Conservation (phyloP, 1,140 invertebrate genomes). For the Oreohelix idahoensis region DNA sequence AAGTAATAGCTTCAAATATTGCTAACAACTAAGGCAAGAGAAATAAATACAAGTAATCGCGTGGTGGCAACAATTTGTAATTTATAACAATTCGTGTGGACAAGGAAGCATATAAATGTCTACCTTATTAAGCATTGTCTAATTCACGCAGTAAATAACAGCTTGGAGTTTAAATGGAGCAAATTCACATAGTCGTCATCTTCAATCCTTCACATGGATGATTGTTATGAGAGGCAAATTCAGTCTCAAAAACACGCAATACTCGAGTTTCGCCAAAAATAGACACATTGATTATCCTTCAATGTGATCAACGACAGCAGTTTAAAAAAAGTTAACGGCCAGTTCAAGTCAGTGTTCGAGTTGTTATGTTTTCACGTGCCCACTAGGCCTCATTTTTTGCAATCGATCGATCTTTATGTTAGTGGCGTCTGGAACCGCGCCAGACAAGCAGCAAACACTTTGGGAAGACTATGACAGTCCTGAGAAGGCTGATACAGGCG, state of each 20-base stretch:
- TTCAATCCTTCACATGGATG: too few relatives aligned
- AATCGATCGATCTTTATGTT: not conserved
- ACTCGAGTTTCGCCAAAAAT: not conserved
- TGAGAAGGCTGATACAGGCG: not conserved
- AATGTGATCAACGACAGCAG: slow-evolving; percentile 12
- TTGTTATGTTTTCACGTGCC: not conserved
- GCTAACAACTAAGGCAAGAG: too few relatives aligned
- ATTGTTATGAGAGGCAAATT: not conserved
- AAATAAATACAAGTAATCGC: too few relatives aligned
- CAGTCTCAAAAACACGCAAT: not conserved
- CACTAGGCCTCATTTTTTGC: not conserved
- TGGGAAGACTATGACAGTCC: not conserved
- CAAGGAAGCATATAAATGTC: too few relatives aligned
- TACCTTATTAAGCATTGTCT: too few relatives aligned
- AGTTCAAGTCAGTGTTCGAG: slow-evolving; percentile 3
- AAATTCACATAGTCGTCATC: too few relatives aligned
- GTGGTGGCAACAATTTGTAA: too few relatives aligned
- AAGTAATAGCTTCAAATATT: too few relatives aligned
- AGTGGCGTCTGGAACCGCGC: not conserved
- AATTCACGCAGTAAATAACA: too few relatives aligned
- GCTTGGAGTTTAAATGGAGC: too few relatives aligned
- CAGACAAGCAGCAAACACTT: not conserved
- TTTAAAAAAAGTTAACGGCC: not conserved
- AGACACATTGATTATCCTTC: slow-evolving; percentile 7
- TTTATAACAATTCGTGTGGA: too few relatives aligned